Base-by-base conservation (phyloP, 2,797 vertebrate species). In the Chromobotia macracanthus region DNA sequence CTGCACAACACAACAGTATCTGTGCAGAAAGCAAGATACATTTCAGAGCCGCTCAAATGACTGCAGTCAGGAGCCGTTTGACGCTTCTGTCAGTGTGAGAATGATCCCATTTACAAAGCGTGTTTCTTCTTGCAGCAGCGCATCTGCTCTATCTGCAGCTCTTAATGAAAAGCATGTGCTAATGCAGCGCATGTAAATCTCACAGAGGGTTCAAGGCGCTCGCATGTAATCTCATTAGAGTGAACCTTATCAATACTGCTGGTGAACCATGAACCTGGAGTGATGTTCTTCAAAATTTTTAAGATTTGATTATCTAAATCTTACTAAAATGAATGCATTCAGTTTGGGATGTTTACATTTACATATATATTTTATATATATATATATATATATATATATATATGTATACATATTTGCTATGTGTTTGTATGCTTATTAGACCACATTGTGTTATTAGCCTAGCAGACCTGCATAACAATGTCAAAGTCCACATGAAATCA, bases 81-180 rank as follows among this genome's bases (percentile, higher is more conserved):
- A 55, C n/a, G n/a, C n/a, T n/a, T n/a, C n/a, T 46, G 63, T 61
- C n/a, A 46, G n/a, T n/a, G n/a, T 63, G 60, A 18, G 60, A 63
- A 35, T 63, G 8, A 35, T 35, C 28, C 15, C 19, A 35, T 55
- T 11, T n/a, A n/a, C 60, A 70, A 41, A 38, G 55, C 55, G 44
- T 60, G 41, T 35, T 46, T 38, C 65, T 69, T 77, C 38, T 60
- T 69, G 65, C 61, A 41, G 28, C 41, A n/a, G 21, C 68, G 72
- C 77, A 79, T 79, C 69, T 78, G 76, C 55, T 60, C 28, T 67
- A 69, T 60, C 65, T 41, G 56, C 46, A 38, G 60, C 67, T 53
- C 58, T 31, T 72, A 72, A 72, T 72, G 77, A 79, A 79, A 79
- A 64, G 77, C 77, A 5, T 53, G 15, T 64, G 48, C 68, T 72